These are phyloP conservation scores for Heterotilapia buettikoferi DNA, from an alignment of 2,113 vertebrate genomes.

Conservation along the genomic window DNA sequence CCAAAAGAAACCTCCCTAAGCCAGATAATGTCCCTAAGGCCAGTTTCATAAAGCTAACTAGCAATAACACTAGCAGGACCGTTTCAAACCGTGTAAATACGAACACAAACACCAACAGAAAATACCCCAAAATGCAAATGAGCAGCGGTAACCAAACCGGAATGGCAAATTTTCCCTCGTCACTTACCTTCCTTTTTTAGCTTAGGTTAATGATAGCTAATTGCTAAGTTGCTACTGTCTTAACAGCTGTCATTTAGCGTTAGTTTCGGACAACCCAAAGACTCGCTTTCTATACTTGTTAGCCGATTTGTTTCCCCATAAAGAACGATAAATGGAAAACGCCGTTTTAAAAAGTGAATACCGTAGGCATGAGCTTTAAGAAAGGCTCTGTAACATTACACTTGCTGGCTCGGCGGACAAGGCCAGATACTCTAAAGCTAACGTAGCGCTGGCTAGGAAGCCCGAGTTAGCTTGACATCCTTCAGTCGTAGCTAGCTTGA, in stretches of 20 bases:
- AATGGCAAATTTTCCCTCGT: background rate
- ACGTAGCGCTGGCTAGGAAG: background rate
- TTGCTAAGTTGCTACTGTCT: background rate
- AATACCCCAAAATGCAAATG: background rate
- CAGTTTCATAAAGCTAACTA: background rate
- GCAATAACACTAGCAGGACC: background rate
- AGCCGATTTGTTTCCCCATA: background rate
- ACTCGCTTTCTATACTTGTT: background rate
- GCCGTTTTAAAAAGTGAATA: background rate
- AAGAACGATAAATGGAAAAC: background rate
- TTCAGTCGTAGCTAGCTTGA: background rate
- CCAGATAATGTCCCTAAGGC: background rate
- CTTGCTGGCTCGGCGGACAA: slow-evolving; percentile 26
- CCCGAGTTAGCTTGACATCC: background rate
- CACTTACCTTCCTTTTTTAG: background rate
- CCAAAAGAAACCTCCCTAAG: background rate
- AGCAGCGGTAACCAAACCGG: background rate
- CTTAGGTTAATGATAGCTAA: background rate
- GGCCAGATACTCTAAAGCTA: slow-evolving; percentile 38
- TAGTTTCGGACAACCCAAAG: background rate
- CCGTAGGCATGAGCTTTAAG: background rate
- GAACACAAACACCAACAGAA: background rate
- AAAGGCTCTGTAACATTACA: background rate
- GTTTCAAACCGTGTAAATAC: background rate
- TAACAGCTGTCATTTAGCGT: slow-evolving; percentile 33